Evolutionary conservation across 2,113 vertebrate species (phyloP).

Genomic region (Pteronura brasiliensis): DNA sequence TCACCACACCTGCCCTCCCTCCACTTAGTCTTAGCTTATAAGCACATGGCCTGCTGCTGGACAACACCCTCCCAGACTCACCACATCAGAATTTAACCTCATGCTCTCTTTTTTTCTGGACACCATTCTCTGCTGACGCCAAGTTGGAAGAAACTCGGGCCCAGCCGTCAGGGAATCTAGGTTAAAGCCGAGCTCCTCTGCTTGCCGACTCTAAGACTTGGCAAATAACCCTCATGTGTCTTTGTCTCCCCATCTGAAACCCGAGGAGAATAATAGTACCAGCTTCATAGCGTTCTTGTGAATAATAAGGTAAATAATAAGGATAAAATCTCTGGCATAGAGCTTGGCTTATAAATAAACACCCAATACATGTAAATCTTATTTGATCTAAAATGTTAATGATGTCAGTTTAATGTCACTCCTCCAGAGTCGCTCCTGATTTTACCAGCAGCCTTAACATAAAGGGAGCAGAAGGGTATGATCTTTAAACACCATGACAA

Average conservation of each 20-base stretch:
- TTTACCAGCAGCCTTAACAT: background rate
- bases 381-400: conserved; percentile 16
- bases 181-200: background rate
- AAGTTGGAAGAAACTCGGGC: background rate
- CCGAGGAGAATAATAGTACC: background rate
- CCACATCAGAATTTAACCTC: background rate
- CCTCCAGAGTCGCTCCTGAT: background rate
- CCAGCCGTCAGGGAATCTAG: background rate
- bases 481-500: background rate
- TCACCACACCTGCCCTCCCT: background rate
- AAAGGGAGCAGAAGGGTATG: background rate
- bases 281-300: background rate
- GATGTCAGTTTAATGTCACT: background rate
- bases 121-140: background rate
- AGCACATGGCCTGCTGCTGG: background rate
- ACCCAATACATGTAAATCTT: background rate
- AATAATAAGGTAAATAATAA: background rate
- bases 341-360: background rate
- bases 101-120: background rate
- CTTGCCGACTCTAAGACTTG: background rate
- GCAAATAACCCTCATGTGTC: background rate
- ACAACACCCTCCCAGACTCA: background rate
- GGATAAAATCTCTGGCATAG: background rate
- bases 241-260: background rate
- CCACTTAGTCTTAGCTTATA: background rate